A percentile compares a stretch with the other conserved stretches of the same genome.
phyloP scores from a whole-genome alignment of 1,140 invertebrate species.

The Drosophila grimshawi region DNA sequence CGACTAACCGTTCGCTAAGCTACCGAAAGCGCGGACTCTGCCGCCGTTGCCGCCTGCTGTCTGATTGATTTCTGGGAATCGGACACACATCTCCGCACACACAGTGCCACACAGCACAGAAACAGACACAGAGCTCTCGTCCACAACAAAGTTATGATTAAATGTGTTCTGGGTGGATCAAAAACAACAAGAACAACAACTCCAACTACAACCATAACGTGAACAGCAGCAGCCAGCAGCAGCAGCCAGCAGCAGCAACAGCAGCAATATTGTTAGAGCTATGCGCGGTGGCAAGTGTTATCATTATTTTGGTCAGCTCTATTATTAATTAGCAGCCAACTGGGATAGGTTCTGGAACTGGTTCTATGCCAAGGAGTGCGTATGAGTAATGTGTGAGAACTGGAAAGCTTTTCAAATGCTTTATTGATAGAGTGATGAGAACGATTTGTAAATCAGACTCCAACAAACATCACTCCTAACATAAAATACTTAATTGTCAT shows the following conservation, averaged over 20 bases:
- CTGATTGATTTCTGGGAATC: constrained; percentile 82
- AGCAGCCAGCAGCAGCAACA: constrained; percentile 10
- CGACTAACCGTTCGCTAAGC: constrained; percentile 57
- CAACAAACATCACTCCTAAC: too few relatives aligned
- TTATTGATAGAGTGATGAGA: background rate
- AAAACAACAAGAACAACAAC: constrained; percentile 7
- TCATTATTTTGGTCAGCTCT: constrained; percentile 51
- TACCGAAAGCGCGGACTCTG: constrained; percentile 60
- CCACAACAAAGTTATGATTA: constrained; percentile 80
- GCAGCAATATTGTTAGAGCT: constrained; percentile 19
- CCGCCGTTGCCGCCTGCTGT: constrained; percentile 40
- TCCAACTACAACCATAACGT: background rate
- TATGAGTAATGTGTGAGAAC: constrained; percentile 35
- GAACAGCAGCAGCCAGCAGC: background rate
- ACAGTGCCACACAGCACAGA: constrained; percentile 48
- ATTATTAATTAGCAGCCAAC: constrained; percentile 70
- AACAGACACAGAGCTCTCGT: constrained; percentile 36
- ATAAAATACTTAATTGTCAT: too few relatives aligned
- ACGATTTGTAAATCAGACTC: background rate
- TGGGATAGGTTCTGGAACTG: constrained; percentile 12
- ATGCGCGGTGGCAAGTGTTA: constrained; percentile 76
- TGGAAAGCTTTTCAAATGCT: background rate
- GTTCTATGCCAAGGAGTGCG: background rate
- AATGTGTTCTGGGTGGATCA: constrained; percentile 48
- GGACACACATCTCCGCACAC: constrained; percentile 31